Base-by-base conservation (phyloP, 2,797 vertebrate genomes). In the Pseudochirops cupreus region DNA sequence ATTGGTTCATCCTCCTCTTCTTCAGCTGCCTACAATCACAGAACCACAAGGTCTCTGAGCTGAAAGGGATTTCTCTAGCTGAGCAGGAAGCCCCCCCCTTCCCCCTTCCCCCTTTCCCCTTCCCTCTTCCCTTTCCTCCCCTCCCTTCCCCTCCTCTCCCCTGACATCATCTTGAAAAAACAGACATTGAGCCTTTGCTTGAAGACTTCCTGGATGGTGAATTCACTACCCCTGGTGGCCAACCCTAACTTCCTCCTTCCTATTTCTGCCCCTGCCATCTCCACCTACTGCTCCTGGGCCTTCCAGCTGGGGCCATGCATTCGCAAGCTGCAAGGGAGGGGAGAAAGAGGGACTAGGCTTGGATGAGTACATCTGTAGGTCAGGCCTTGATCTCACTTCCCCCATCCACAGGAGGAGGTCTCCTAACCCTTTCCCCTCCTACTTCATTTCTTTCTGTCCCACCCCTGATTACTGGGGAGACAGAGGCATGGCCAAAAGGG, bases 11-110 rank as follows among this genome's bases (percentile, higher is more conserved):
- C 96, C 57, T 97, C 92, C 31, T 97, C 95, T 33, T 55, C 59
- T 82, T 92, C 95, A 62, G 97, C 96, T 10, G 93, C 94, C 98
- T 98, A 92, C 53, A 52, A 56, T 91, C 26, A 58, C 93, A 39
- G 31, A 31, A 93, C 54, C 50, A 91, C 54, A 58, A 95, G 39
- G 9, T 26, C 74, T 87, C 74, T 87, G 74, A 87, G 21, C 9
- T 87, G 39, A 87, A 87, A 87, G 3, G 21, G 74, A 26, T 24
- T 50, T 87, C 74, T 50, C 74, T 50, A 26, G 21, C 21, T 46
- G 21, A 82, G 39, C 39, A 46, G 21, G 74, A 39, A 21, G 53
- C 53, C 53, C 53, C 53, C 53, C 10, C 53, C 11, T 53, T 7
- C 53, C 53, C 9, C 53, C 6, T 9, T 9, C 53, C 53, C 53